Base-by-base conservation (phyloP, 2,888 invertebrate species). In the Ichneumoninae sp. region DNA sequence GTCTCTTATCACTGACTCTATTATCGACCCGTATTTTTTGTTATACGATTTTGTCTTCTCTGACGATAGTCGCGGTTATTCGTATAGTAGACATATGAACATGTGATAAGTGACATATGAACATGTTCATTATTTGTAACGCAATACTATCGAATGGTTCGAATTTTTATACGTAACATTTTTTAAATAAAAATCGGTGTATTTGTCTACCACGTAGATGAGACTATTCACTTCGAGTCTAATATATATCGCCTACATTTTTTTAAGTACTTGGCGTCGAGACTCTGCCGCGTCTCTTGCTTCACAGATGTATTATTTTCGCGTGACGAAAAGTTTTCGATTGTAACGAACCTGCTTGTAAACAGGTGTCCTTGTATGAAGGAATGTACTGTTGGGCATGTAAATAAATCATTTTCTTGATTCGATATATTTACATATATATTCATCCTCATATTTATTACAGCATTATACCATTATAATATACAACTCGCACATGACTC, bases 401-500 rank as follows among this genome's bases (percentile, higher is more conserved):
- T 47, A 16, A 47, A 47, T 47, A 47, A 47, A 47, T 47, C 0
- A 47, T 13, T 47, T 47, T 47, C 44, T 47, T 16, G 13, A 47
- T 47, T 47, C 13, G 5, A 47, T 47, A 47, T 47, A 47, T 47
- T 47, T 13, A 2, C 3, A 10, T 47, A 47, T 40, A 47, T 16
- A 47, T 16, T 47, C 10, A 40, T 47, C 44, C 44, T 47, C 44
- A 47, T 16, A 93, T 92, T 47, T 3, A 92, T 92, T 92, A 87
- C 88, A 92, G 92, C 92, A 30, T 90, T 92, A 92, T 91, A 89
- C 72, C 83, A 40, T 86, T 52, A 80, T 88, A 57, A 69, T 57
- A 60, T 65, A 80, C 68, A 81, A 83, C 81, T 79, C 36, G 76
- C 80, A 85, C 82, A 1, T n/a, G 40, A n/a, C 52, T 72, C 40